phyloP scores from a whole-genome alignment of 2,888 invertebrate genomes.

The Leptopilina myrica region DNA sequence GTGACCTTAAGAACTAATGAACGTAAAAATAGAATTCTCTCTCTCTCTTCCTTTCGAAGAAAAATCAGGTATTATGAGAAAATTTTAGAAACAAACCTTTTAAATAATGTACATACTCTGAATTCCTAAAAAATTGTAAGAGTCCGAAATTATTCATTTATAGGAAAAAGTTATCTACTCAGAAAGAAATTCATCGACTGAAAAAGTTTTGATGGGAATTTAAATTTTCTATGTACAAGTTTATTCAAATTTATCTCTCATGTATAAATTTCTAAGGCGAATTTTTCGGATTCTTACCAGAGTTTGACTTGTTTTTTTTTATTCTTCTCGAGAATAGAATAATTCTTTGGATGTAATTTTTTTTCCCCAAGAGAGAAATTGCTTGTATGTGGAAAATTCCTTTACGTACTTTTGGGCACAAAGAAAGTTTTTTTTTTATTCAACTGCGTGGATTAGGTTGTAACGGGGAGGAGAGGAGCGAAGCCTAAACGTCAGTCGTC shows the following conservation, averaged over 20 bases:
- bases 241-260: no score
- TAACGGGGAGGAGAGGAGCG: conserved; percentile 77
- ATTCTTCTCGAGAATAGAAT: background rate
- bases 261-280: no score
- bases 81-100: background rate
- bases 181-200: no score
- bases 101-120: background rate
- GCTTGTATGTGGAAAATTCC: background rate
- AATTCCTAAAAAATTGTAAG: background rate
- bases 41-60: conserved; percentile 1
- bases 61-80: conserved; percentile 10
- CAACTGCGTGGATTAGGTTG: conserved; percentile 79
- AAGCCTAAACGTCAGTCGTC: conserved; percentile 80
- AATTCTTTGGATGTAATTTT: background rate
- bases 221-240: no score
- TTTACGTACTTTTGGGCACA: background rate
- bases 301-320: background rate
- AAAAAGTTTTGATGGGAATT: no score
- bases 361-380: background rate
- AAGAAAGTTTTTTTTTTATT: conserved; percentile 7
- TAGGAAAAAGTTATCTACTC: no score
- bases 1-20: background rate
- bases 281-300: background rate
- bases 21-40: background rate
- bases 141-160: background rate